Evolutionary conservation across 64 coral and sea anemone species (phyloP).

Genomic region (Orbicella faveolata): DNA sequence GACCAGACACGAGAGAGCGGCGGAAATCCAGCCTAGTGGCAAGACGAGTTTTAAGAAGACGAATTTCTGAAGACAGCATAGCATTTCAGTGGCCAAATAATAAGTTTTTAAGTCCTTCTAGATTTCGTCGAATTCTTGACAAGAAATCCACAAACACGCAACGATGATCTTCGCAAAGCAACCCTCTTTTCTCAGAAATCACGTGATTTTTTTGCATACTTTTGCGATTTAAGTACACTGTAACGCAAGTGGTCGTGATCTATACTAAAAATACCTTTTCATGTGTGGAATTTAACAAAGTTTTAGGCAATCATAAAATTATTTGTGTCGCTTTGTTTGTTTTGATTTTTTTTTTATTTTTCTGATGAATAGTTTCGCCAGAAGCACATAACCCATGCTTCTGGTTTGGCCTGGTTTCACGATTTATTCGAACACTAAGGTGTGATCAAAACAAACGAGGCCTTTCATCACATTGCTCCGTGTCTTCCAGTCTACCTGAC

Average conservation of each 20-base stretch:
- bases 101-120: slow-evolving; percentile 2
- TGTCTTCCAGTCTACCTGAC: no score
- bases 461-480: no score
- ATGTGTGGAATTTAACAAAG: not conserved
- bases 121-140: not conserved
- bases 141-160: not conserved
- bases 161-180: not conserved
- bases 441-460: no score
- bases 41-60: slow-evolving; percentile 13
- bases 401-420: no score
- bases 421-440: no score
- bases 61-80: not conserved
- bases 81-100: slow-evolving; percentile 8
- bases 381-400: no score
- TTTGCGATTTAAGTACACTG: not conserved
- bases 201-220: not conserved
- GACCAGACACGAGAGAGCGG: no score
- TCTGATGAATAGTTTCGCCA: no score
- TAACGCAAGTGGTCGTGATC: slow-evolving; percentile 10
- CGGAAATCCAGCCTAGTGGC: no score
- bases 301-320: no score
- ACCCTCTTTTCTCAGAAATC: slow-evolving; percentile 18
- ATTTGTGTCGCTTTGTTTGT: not conserved
- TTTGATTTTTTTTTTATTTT: not conserved
- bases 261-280: not conserved